These are phyloP conservation scores for Diaprepes abbreviatus DNA, from an alignment of 2,888 invertebrate species.

Conservation along the genomic window DNA sequence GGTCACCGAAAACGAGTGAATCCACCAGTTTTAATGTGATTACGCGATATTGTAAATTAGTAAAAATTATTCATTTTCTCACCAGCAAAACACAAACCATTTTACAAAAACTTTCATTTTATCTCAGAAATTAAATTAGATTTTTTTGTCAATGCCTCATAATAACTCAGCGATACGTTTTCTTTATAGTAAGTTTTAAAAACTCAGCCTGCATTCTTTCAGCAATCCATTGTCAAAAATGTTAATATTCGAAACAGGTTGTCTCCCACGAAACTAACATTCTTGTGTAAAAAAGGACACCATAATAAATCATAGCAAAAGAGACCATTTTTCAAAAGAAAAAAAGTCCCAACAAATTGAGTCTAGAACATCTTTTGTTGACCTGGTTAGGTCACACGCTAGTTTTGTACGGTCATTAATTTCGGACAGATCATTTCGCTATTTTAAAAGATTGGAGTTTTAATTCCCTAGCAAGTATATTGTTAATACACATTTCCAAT, in stretches of 20 bases:
- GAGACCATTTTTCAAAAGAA: slow-evolving; percentile 41
- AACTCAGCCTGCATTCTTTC: slow-evolving; percentile 7
- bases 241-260: slow-evolving; percentile 24
- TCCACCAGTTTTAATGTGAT: too few species aligned
- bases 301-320: slow-evolving; percentile 41
- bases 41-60: too few species aligned
- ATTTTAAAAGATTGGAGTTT: neutral
- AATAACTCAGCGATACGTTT: neutral
- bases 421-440: slow-evolving; percentile 16
- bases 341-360: slow-evolving; percentile 42
- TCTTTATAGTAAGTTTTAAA: neutral
- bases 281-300: slow-evolving; percentile 19
- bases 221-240: slow-evolving; percentile 20
- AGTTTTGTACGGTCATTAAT: slow-evolving; percentile 39
- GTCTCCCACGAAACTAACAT: slow-evolving; percentile 39
- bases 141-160: too few species aligned
- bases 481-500: too few species aligned
- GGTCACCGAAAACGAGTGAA: too few species aligned
- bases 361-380: slow-evolving; percentile 35
- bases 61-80: too few species aligned
- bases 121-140: too few species aligned
- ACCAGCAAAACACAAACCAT: too few species aligned
- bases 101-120: too few species aligned
- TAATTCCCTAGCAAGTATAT: too few species aligned
- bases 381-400: slow-evolving; percentile 43